A percentile compares a stretch with the other conserved stretches of the same genome.
phyloP scores from a whole-genome alignment of 2,797 vertebrate genomes.

The Chelidonichthys spinosus region DNA sequence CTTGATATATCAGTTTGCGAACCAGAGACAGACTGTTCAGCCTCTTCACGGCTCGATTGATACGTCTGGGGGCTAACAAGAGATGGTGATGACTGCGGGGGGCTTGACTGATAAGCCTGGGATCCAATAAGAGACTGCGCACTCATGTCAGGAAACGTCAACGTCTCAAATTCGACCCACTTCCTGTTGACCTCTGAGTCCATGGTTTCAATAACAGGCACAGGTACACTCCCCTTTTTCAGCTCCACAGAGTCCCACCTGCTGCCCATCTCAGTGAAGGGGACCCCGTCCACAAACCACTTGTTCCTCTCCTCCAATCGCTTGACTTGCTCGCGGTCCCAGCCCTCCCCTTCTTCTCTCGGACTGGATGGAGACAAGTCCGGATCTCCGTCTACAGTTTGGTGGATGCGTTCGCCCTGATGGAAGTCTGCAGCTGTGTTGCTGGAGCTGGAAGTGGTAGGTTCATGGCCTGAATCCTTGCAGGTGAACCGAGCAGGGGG shows the following conservation, averaged over 20 bases:
- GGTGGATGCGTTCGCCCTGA: conserved; percentile 78
- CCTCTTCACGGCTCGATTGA: conserved; percentile 45
- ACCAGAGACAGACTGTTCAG: conserved; percentile 9
- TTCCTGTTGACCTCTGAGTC: conserved; percentile 92
- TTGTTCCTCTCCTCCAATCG: conserved; percentile 92
- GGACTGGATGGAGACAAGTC: conserved; percentile 65
- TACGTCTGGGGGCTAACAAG: conserved; percentile 24
- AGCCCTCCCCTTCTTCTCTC: conserved; percentile 85
- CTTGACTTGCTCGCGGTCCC: conserved; percentile 88
- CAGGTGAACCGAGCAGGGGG: conserved; percentile 65
- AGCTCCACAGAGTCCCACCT: conserved; percentile 85
- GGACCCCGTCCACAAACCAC: conserved; percentile 85
- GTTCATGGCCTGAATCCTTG: conserved; percentile 69
- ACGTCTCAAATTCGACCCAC: conserved; percentile 92
- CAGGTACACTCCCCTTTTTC: conserved; percentile 77
- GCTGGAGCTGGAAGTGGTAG: conserved; percentile 61
- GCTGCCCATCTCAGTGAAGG: conserved; percentile 73
- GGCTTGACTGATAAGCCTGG: conserved; percentile 65
- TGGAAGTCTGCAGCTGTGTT: conserved; percentile 75
- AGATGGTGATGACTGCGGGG: conserved; percentile 30
- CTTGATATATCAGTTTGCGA: conserved; percentile 30
- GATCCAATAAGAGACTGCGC: conserved; percentile 84
- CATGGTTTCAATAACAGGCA: conserved; percentile 74
- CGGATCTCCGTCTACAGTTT: conserved; percentile 50
- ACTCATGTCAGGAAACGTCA: conserved; percentile 86